phyloP scores from a whole-genome alignment of 1,140 invertebrate species.

The Sycophila sp. region DNA sequence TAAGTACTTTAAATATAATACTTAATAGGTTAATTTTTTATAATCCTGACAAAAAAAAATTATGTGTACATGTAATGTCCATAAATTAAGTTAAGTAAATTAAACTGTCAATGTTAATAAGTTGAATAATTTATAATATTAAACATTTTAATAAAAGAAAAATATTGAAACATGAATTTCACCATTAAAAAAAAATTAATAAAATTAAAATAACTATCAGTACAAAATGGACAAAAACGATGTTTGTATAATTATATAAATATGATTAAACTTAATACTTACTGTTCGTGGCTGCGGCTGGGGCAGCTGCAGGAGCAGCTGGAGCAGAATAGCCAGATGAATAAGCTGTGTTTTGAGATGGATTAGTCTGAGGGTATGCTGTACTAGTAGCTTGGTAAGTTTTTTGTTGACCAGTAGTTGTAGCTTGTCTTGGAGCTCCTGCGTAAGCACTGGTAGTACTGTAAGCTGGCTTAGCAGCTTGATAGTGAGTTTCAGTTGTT shows the following conservation, averaged over 20 bases:
- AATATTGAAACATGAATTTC: not conserved
- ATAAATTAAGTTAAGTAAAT: not conserved
- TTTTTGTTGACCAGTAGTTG: slow-evolving; percentile 68
- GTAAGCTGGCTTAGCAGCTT: slow-evolving; percentile 70
- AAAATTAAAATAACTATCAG: not conserved
- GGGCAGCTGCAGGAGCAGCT: slow-evolving; percentile 71
- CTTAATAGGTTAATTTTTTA: not conserved
- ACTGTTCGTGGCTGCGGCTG: slow-evolving; percentile 63
- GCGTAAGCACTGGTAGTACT: slow-evolving; percentile 73
- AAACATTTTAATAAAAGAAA: not conserved
- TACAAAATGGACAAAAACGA: slow-evolving; percentile 13
- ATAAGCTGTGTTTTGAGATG: slow-evolving; percentile 62
- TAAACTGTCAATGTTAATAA: not conserved
- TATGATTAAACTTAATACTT: slow-evolving; percentile 43
- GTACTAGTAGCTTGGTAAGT: slow-evolving; percentile 64
- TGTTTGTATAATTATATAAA: not conserved
- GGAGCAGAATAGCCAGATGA: slow-evolving; percentile 67
- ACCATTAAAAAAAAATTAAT: not conserved
- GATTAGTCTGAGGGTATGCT: slow-evolving; percentile 63
- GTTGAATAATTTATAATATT: not conserved
- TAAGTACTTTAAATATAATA: not conserved
- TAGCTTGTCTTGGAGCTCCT: slow-evolving; percentile 70
- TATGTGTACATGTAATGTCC: not conserved
- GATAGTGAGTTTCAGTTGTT: slow-evolving; percentile 74
- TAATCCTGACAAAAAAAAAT: not conserved